These are phyloP conservation scores for Cryptosula pallasiana DNA, from an alignment of 2,888 invertebrate genomes.

Conservation along the genomic window DNA sequence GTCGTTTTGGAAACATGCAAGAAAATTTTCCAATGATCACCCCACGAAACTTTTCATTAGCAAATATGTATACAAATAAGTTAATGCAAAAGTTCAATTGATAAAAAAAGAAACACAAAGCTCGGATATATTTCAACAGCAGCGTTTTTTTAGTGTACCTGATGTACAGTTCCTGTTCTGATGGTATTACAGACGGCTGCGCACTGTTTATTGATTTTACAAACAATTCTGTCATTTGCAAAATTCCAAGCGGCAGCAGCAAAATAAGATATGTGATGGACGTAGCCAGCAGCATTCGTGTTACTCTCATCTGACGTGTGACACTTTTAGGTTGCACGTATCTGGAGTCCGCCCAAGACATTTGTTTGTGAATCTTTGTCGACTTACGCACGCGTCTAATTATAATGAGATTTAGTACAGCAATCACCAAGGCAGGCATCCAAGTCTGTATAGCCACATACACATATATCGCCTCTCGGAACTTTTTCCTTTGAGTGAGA, in stretches of 20 bases:
- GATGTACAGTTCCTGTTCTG: conserved; percentile 28
- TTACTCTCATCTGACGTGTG: conserved; percentile 30
- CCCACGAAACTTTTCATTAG: conserved; percentile 21
- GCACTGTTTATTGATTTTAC: conserved; percentile 32
- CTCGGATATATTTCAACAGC: conserved; percentile 35
- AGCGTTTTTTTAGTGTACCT: conserved; percentile 33
- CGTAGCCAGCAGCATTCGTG: conserved; percentile 32
- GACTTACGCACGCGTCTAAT: conserved; percentile 30
- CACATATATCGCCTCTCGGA: conserved; percentile 35
- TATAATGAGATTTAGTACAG: conserved; percentile 32
- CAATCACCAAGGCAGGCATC: conserved; percentile 35
- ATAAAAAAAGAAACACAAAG: conserved; percentile 39
- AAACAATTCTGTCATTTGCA: conserved; percentile 35
- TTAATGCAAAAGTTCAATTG: conserved; percentile 37
- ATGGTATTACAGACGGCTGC: conserved; percentile 26
- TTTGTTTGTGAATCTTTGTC: background rate
- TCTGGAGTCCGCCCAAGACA: conserved; percentile 1
- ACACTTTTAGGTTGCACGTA: conserved; percentile 25
- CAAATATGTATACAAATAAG: conserved; percentile 36
- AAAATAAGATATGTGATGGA: conserved; percentile 35
- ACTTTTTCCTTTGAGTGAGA: conserved; percentile 33
- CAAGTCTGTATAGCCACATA: conserved; percentile 39
- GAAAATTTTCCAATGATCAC: background rate
- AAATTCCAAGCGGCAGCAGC: conserved; percentile 35
- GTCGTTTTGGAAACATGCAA: background rate